These are phyloP conservation scores for Laothoe populi DNA, from an alignment of 2,888 invertebrate genomes.

Conservation along the genomic window DNA sequence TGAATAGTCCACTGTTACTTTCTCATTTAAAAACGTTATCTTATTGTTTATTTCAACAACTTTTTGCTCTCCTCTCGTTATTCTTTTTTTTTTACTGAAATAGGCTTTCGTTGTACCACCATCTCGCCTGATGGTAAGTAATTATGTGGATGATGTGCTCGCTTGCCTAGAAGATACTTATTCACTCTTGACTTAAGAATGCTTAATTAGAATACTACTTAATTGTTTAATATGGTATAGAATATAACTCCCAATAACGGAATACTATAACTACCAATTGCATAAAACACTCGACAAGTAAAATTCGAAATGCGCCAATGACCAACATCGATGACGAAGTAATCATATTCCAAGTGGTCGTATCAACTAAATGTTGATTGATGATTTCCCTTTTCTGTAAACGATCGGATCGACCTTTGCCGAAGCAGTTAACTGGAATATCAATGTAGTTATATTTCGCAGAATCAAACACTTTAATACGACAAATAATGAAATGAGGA, in stretches of 20 bases:
- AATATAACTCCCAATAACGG: too few relatives aligned
- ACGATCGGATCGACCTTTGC: constrained; percentile 62
- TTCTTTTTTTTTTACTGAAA: too few relatives aligned
- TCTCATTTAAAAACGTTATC: background rate
- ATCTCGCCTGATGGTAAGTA: too few relatives aligned
- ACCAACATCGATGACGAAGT: constrained; percentile 68
- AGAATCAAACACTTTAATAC: constrained; percentile 38
- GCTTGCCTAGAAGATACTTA: too few relatives aligned
- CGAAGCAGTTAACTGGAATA: constrained; percentile 53
- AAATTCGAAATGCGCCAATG: constrained; percentile 74
- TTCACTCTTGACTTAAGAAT: too few relatives aligned
- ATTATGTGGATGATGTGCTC: too few relatives aligned
- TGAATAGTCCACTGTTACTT: background rate
- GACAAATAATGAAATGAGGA: constrained; percentile 33
- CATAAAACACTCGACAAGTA: constrained; percentile 38
- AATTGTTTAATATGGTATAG: too few relatives aligned
- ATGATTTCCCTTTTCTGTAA: constrained; percentile 69
- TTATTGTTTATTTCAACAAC: too few relatives aligned
- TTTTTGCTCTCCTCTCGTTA: too few relatives aligned
- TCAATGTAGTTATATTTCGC: constrained; percentile 48
- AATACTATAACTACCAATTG: constrained; percentile 3
- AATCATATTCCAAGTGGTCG: constrained; percentile 74
- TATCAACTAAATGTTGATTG: constrained; percentile 76
- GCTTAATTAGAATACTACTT: too few relatives aligned
- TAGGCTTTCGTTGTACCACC: too few relatives aligned